These are phyloP conservation scores for Thaumetopoea pityocampa DNA, from an alignment of 1,140 invertebrate genomes.

Conservation along the genomic window DNA sequence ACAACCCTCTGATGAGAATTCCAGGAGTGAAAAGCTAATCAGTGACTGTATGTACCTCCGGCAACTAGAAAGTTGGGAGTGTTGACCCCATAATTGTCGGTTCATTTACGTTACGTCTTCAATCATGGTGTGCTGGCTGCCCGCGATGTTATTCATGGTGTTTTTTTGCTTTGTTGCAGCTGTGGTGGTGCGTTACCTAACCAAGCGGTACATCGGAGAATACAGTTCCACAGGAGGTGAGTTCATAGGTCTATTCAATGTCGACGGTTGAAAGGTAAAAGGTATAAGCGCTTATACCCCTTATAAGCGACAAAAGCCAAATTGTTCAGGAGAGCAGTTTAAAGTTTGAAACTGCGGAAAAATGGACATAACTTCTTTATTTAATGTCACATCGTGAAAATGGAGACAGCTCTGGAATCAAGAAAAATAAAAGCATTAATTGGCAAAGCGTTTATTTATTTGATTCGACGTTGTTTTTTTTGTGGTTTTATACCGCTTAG, in stretches of 20 bases:
- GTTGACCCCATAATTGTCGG: constrained; percentile 45
- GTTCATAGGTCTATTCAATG: constrained; percentile 28
- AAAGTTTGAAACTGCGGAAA: too few species aligned
- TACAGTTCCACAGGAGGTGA: constrained; percentile 88
- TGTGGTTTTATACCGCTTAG: too few species aligned
- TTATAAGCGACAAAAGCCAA: too few species aligned
- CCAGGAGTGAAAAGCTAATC: constrained; percentile 62
- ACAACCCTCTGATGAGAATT: constrained; percentile 41
- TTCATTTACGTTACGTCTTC: constrained; percentile 17
- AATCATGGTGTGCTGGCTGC: constrained; percentile 9
- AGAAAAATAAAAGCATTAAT: too few species aligned
- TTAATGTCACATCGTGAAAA: too few species aligned
- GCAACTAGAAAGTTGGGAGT: constrained; percentile 55
- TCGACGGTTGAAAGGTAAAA: too few species aligned
- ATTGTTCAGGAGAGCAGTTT: too few species aligned
- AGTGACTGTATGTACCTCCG: constrained; percentile 25
- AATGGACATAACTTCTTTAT: too few species aligned
- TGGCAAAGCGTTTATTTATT: too few species aligned
- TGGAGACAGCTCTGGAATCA: too few species aligned
- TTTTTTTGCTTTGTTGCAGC: constrained; percentile 80
- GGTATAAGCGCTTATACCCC: too few species aligned
- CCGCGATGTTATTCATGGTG: constrained; percentile 9
- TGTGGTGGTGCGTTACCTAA: constrained; percentile 87
- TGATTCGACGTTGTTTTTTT: too few species aligned
- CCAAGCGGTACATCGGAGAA: constrained; percentile 88